Percentiles rank a stretch among this genome's conserved stretches.
phyloP scores from a whole-genome alignment of 2,113 vertebrate genomes.

The Leiothrix lutea region DNA sequence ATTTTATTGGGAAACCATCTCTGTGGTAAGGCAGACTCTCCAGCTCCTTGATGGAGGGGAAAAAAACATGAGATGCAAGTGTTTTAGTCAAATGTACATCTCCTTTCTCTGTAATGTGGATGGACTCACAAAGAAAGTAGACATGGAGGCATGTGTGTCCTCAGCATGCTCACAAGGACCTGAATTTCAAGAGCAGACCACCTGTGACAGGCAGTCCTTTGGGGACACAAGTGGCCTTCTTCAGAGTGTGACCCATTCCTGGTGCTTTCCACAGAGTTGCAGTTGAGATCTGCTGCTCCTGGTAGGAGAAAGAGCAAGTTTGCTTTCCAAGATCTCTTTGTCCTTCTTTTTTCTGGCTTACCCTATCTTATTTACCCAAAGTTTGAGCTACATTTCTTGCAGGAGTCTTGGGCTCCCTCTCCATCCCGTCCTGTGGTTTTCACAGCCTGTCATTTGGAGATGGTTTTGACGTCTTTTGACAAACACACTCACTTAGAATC shows the following conservation, averaged over 20 bases:
- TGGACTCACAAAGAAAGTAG: not conserved
- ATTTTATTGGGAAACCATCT: constrained; percentile 33
- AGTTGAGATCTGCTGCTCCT: not conserved
- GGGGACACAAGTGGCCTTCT: not conserved
- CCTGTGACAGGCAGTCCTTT: not conserved
- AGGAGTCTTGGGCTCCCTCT: not conserved
- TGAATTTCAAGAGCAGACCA: not conserved
- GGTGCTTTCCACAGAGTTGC: not conserved
- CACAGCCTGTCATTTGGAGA: not conserved
- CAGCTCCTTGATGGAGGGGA: not conserved
- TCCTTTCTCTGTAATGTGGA: not conserved
- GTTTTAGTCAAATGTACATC: not conserved
- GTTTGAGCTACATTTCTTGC: not conserved
- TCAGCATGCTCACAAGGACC: rapidly evolving
- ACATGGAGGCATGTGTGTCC: not conserved
- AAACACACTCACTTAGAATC: not conserved
- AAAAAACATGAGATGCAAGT: not conserved
- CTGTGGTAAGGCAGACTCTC: not conserved
- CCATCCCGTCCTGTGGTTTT: not conserved
- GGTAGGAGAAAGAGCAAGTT: not conserved
- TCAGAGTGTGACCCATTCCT: not conserved
- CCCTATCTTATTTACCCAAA: not conserved
- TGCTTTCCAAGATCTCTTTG: not conserved
- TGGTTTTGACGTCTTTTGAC: not conserved
- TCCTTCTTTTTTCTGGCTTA: not conserved